phyloP scores from a whole-genome alignment of 2,888 invertebrate species.

The Eulithis testata region DNA sequence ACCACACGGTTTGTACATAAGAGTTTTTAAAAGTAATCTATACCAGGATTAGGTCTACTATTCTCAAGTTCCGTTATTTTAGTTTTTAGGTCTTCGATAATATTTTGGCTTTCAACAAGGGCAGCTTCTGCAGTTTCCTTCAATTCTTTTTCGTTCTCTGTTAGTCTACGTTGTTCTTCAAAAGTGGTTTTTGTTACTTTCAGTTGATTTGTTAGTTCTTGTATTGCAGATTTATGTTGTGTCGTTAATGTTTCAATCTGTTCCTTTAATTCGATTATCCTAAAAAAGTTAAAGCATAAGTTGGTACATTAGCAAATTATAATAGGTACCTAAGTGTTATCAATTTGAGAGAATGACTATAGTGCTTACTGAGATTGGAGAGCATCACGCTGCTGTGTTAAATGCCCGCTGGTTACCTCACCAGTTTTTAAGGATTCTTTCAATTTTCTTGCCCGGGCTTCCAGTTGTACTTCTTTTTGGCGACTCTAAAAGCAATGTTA shows the following conservation, averaged over 20 bases:
- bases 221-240: conserved; percentile 59
- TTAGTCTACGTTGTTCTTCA: conserved; percentile 56
- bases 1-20: too few relatives aligned
- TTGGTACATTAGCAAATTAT: too few relatives aligned
- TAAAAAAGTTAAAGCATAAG: conserved; percentile 36
- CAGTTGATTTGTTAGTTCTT: conserved; percentile 63
- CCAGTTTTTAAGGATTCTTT: conserved; percentile 76
- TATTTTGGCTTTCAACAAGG: conserved; percentile 54
- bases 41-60: conserved; percentile 68
- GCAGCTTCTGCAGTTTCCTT: conserved; percentile 56
- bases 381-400: conserved; percentile 69
- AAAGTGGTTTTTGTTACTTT: conserved; percentile 57
- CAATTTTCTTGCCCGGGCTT: conserved; percentile 75
- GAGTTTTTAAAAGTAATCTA: too few relatives aligned
- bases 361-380: conserved; percentile 66
- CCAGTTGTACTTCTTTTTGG: conserved; percentile 73
- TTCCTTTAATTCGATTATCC: conserved; percentile 65
- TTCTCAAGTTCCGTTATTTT: conserved; percentile 69
- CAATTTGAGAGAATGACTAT: too few relatives aligned
- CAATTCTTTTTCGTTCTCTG: conserved; percentile 55
- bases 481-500: conserved; percentile 59
- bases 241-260: conserved; percentile 61
- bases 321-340: too few relatives aligned
- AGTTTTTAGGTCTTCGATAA: conserved; percentile 60
- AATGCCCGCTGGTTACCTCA: conserved; percentile 67